Evolutionary conservation across 2,113 vertebrate species (phyloP).

Genomic region (Dromiciops gliroides): DNA sequence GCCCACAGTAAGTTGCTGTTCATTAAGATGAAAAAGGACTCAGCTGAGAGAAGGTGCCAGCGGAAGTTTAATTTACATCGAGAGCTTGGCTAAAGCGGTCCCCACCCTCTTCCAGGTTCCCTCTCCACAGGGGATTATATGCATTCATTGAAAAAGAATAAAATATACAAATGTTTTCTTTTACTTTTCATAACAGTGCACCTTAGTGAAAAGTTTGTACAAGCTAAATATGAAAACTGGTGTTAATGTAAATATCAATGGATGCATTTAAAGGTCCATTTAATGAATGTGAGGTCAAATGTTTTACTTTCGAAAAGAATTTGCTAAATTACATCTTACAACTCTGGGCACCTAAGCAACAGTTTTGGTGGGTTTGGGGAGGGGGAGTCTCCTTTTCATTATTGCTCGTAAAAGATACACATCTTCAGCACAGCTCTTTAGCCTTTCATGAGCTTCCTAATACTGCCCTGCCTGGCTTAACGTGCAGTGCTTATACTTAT

Average conservation of each 20-base stretch:
- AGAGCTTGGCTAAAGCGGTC: background rate
- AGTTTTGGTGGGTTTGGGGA: background rate
- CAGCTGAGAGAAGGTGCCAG: constrained; percentile 15
- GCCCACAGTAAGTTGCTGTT: background rate
- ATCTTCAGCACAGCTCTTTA: constrained; percentile 15
- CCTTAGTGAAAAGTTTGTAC: background rate
- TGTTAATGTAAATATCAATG: constrained; percentile 16
- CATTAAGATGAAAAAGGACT: constrained; percentile 2
- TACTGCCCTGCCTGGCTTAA: background rate
- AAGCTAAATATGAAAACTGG: constrained; percentile 5
- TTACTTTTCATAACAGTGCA: constrained; percentile 23
- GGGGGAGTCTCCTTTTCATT: background rate
- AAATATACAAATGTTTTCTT: background rate
- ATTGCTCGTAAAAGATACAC: background rate
- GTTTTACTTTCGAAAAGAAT: constrained; percentile 20
- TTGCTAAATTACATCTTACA: background rate
- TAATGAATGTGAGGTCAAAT: background rate
- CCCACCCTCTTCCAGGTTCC: background rate
- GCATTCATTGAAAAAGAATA: background rate
- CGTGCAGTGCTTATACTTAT: background rate
- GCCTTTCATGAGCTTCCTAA: background rate
- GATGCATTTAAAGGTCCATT: constrained; percentile 5
- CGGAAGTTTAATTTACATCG: constrained; percentile 39
- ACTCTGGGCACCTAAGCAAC: background rate
- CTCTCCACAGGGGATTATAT: background rate